Evolutionary conservation across 2,797 vertebrate genomes (phyloP), one percentile per base, ranked within the genome.

Genomic region (Sebastolobus altivelis): DNA sequence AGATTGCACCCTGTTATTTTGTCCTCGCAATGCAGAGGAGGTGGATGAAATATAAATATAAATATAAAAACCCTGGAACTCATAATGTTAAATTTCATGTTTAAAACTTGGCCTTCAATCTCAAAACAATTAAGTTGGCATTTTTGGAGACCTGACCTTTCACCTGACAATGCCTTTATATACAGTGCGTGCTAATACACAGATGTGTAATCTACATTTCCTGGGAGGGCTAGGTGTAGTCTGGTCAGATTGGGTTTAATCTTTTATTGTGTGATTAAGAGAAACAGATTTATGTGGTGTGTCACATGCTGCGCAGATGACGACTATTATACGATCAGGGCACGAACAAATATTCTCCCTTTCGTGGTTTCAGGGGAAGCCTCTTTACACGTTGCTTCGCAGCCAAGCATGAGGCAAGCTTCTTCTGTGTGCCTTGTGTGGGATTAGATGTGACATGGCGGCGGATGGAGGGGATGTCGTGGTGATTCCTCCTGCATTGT

Each of bases 391-490:
- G 14, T 59, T 27, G 25, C 74, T 69, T 72, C 79, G 43, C 67
- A 79, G 72, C 65, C 52, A 46, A 67, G 63, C 69, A 38, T 35
- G 13, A 52, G 58, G 33, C 43, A 5, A 74, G 75, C 62, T 25
- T 3, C 75, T 16, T 66, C 66, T 63, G 72, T 46, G 31, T 71
- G 70, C 62, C 58, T 46, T 66, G 75, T 70, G 80, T 29, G 78
- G 80, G 82, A 83, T 87, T 70, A 84, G 80, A 81, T 76, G 87
- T 80, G 71, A 87, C 81, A 86, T 55, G 38, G 70, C 4, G 8
- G 82, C 27, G 79, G 70, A 80, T 38, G 66, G 52, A 75, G 59
- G 75, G 52, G 76, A 73, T 63, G 78, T 78, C 55, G 43, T 59
- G 56, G 69, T 35, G 70, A 81, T 75, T 81, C 75, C 77, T 77